These are phyloP conservation scores for Gymnothorax reevesii DNA, from an alignment of 2,797 vertebrate genomes.

Conservation along the genomic window DNA sequence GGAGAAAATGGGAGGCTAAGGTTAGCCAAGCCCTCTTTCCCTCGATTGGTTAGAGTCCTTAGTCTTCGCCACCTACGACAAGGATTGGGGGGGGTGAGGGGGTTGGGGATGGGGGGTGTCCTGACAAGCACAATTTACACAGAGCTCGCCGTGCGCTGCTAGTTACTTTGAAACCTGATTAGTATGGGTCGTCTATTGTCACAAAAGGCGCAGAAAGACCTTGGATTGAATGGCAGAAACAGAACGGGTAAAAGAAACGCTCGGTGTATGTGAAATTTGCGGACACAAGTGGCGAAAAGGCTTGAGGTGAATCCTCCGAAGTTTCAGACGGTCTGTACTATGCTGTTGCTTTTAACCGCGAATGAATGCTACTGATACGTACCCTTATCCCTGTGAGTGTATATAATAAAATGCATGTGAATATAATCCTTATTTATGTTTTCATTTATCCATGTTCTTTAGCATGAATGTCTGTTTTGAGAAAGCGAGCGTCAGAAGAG, in stretches of 20 bases:
- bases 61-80: constrained; percentile 79
- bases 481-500: not conserved
- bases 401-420: not conserved
- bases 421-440: not conserved
- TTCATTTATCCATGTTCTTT: not conserved
- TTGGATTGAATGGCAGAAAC: constrained; percentile 73
- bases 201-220: constrained; percentile 76
- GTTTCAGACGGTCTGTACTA: constrained; percentile 66
- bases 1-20: constrained; percentile 83
- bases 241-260: constrained; percentile 66
- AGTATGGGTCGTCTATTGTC: constrained; percentile 92
- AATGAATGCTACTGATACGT: constrained; percentile 34
- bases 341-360: constrained; percentile 61
- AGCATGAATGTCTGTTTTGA: not conserved
- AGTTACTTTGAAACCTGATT: constrained; percentile 98
- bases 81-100: constrained; percentile 54
- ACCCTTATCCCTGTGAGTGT: not conserved
- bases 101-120: constrained; percentile 44
- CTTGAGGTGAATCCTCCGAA: constrained; percentile 61
- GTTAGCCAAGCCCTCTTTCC: constrained; percentile 93
- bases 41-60: constrained; percentile 89
- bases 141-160: constrained; percentile 89
- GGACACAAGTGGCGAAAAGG: constrained; percentile 55
- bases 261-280: constrained; percentile 69
- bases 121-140: constrained; percentile 95